A percentile compares a stretch with the other conserved stretches of the same genome.
Evolutionary conservation across 2,113 vertebrate species (phyloP).

Genomic region (Pelusios castaneus): DNA sequence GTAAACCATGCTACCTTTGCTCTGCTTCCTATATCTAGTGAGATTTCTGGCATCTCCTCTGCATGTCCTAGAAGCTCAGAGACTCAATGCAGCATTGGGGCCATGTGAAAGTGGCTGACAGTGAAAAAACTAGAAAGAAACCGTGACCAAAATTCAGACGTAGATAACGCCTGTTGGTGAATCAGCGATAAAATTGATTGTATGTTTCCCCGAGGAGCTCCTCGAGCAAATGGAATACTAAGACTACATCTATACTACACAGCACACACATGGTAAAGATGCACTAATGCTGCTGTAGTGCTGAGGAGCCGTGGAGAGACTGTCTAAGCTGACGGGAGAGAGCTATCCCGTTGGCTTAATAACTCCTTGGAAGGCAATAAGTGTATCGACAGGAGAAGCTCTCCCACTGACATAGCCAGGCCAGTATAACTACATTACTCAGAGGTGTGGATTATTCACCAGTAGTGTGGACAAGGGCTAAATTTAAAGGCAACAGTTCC

Average conservation of each 20-base stretch:
- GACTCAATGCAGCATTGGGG: neutral
- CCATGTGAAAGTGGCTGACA: neutral
- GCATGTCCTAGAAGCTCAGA: neutral
- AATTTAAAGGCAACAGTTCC: conserved; percentile 30
- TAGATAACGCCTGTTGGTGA: neutral
- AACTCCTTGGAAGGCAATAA: no score
- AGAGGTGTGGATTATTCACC: no score
- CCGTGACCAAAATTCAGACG: neutral
- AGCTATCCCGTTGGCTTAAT: no score
- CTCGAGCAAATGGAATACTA: conserved; percentile 50
- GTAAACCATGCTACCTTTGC: neutral
- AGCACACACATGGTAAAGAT: no score
- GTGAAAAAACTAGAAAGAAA: conserved; percentile 41
- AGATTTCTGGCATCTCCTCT: neutral
- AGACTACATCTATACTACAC: no score
- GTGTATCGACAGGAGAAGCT: no score
- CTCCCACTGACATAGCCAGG: no score
- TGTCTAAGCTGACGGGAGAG: no score
- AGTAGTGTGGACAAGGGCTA: no score
- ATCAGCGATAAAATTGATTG: conserved; percentile 7
- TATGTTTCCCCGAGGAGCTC: neutral
- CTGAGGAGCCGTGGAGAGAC: no score
- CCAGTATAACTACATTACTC: no score
- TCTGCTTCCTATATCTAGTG: neutral
- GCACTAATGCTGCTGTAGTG: no score